Conservation (phyloP, 2,113 vertebrate genomes). For the Microcebus lehilahytsara region DNA sequence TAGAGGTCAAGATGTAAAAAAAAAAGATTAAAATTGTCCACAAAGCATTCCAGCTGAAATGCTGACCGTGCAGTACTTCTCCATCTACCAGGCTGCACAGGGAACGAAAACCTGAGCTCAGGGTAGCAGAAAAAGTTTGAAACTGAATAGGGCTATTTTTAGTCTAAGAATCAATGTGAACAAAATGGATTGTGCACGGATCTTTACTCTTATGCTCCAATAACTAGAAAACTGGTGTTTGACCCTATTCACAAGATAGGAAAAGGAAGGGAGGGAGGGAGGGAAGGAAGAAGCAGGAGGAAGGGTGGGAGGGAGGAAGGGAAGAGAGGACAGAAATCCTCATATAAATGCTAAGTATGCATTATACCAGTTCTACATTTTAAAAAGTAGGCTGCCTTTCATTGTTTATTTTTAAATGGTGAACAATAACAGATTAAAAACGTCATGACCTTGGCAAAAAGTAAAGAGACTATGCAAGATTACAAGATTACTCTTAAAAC, state of each 20-base stretch:
- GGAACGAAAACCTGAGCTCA: conserved; percentile 36
- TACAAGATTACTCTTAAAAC: background rate
- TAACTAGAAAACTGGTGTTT: background rate
- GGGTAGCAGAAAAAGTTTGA: background rate
- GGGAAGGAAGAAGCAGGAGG: background rate
- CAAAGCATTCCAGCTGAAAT: conserved; percentile 45
- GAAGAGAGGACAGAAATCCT: background rate
- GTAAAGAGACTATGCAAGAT: background rate
- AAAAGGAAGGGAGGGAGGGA: background rate
- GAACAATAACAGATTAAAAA: conserved; percentile 30
- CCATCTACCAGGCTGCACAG: background rate
- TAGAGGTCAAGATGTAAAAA: conserved; percentile 63
- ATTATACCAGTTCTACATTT: background rate
- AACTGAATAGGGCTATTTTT: conserved; percentile 75
- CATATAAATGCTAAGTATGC: background rate
- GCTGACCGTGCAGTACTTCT: conserved; percentile 28
- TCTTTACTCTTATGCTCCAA: conserved; percentile 30
- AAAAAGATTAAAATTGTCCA: conserved; percentile 41
- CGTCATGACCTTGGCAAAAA: background rate
- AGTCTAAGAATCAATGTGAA: conserved; percentile 73
- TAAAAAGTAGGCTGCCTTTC: background rate
- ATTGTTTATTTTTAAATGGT: conserved; percentile 13
- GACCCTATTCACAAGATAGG: background rate
- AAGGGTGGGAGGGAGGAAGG: background rate
- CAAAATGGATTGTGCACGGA: conserved; percentile 66